Evolutionary conservation across 2,888 invertebrate species (phyloP).

Genomic region (Cactoblastis cactorum): DNA sequence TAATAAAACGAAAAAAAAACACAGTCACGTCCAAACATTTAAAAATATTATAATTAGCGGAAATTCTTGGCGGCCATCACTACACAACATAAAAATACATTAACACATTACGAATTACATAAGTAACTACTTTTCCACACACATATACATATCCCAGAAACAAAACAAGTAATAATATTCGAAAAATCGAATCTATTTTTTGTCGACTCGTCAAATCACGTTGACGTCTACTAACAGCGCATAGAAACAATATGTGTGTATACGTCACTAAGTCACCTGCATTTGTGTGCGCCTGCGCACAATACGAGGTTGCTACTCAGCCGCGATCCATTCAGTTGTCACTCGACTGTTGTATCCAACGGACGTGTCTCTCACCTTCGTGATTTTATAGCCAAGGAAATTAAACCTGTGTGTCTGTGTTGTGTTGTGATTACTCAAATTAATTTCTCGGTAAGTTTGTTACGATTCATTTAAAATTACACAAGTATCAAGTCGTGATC

Average conservation of each 20-base stretch:
- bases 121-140: not conserved
- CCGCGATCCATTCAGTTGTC: slow-evolving; percentile 48
- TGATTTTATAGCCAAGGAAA: slow-evolving; percentile 34
- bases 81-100: not conserved
- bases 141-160: not conserved
- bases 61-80: not conserved
- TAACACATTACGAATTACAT: not conserved
- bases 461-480: slow-evolving; percentile 22
- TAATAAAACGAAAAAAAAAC: not conserved
- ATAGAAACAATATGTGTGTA: slow-evolving; percentile 20
- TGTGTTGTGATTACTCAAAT: slow-evolving; percentile 52
- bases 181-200: not conserved
- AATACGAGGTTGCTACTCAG: slow-evolving; percentile 15
- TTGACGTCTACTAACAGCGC: slow-evolving; percentile 19
- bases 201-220: slow-evolving; percentile 1
- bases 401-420: slow-evolving; percentile 41
- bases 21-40: not conserved
- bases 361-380: slow-evolving; percentile 37
- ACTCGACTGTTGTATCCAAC: slow-evolving; percentile 36
- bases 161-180: not conserved
- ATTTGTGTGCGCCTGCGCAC: slow-evolving; percentile 33
- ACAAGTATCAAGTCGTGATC: slow-evolving; percentile 43
- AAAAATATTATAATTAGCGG: slow-evolving; percentile 1
- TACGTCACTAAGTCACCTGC: slow-evolving; percentile 47
- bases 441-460: slow-evolving; percentile 53